These are phyloP conservation scores for Clarias platycephalus DNA, from an alignment of 2,797 vertebrate genomes.

Conservation along the genomic window DNA sequence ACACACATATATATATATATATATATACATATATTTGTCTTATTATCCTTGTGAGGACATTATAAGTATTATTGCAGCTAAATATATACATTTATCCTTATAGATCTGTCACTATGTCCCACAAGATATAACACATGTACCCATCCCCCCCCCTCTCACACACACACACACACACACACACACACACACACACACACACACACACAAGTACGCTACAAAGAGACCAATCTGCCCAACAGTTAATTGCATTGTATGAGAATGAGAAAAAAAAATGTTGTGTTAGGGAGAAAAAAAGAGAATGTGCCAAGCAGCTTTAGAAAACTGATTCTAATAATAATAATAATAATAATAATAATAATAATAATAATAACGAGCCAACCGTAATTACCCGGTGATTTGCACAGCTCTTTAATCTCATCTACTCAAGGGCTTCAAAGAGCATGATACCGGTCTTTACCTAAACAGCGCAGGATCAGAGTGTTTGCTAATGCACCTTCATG, in stretches of 20 bases:
- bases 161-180: background rate
- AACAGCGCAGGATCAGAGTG: slow-evolving; percentile 23
- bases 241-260: slow-evolving; percentile 38
- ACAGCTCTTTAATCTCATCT: slow-evolving; percentile 44
- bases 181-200: background rate
- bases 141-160: background rate
- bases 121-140: background rate
- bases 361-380: slow-evolving; percentile 30
- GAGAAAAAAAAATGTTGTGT: background rate
- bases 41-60: background rate
- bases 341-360: background rate
- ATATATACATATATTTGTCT: background rate
- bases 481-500: slow-evolving; percentile 40
- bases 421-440: slow-evolving; percentile 26
- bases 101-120: background rate
- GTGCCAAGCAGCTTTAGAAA: slow-evolving; percentile 37
- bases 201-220: slow-evolving; percentile 15
- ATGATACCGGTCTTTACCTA: slow-evolving; percentile 20
- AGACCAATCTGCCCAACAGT: slow-evolving; percentile 23
- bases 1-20: background rate
- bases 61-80: background rate
- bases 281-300: background rate
- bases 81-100: background rate
- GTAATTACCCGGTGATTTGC: slow-evolving; percentile 45
- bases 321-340: slow-evolving; percentile 17